A percentile compares a stretch with the other conserved stretches of the same genome.
These are phyloP conservation scores for Paraplagusia blochii DNA, from an alignment of 2,113 vertebrate genomes.

Conservation along the genomic window DNA sequence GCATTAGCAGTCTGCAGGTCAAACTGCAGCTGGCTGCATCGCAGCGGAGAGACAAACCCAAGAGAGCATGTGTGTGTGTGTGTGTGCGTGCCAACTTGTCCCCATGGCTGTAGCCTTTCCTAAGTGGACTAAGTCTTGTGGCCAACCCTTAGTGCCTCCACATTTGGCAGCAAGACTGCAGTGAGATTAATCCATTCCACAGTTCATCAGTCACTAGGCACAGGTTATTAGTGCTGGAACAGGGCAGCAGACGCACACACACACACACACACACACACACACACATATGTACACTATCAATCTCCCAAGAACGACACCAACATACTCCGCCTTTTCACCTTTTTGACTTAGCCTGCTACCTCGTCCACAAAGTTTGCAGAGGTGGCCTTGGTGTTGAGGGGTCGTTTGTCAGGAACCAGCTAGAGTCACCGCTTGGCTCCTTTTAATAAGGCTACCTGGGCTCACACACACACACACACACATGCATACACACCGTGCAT, in stretches of 20 bases:
- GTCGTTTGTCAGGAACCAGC: conserved; percentile 81
- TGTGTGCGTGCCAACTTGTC: conserved; percentile 23
- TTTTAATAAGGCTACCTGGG: conserved; percentile 77
- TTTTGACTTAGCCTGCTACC: conserved; percentile 54
- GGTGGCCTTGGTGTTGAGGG: conserved; percentile 74
- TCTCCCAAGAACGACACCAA: conserved; percentile 2
- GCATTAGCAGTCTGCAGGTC: conserved; percentile 51
- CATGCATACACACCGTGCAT: conserved; percentile 16
- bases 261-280: conserved; percentile 10
- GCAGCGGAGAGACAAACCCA: conserved; percentile 31
- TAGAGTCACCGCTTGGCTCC: conserved; percentile 79
- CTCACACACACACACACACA: conserved; percentile 33
- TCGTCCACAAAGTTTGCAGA: conserved; percentile 66
- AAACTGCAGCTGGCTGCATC: conserved; percentile 65
- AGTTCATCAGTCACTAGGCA: conserved; percentile 68
- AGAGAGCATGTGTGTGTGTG: conserved; percentile 26
- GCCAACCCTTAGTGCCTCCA: conserved; percentile 61
- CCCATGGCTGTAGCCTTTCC: conserved; percentile 57
- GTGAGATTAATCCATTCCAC: conserved; percentile 70
- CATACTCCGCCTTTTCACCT: conserved; percentile 48
- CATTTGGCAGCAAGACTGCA: conserved; percentile 62
- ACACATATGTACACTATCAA: conserved; percentile 7
- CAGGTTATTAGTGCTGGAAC: conserved; percentile 67
- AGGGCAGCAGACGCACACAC: conserved; percentile 26
- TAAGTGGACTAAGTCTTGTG: conserved; percentile 63